Evolutionary conservation across 2,888 invertebrate genomes (phyloP).

Genomic region (Bembecia ichneumoniformis): DNA sequence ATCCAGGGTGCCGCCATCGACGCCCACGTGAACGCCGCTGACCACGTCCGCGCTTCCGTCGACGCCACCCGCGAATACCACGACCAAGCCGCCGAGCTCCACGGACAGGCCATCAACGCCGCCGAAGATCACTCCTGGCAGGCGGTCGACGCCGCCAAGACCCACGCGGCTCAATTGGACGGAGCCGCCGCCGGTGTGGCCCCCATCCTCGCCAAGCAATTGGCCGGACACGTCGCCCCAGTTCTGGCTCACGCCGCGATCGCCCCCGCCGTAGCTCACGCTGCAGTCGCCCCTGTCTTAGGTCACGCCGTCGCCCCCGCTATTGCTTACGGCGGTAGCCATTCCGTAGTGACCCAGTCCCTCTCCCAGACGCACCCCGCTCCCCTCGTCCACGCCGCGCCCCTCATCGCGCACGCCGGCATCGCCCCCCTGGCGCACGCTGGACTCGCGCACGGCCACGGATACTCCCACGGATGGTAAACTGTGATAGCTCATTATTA

Average conservation of each 20-base stretch:
- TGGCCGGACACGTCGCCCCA: slow-evolving; percentile 35
- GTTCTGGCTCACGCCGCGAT: slow-evolving; percentile 13
- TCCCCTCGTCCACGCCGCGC: slow-evolving; percentile 35
- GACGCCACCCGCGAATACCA: slow-evolving; percentile 18
- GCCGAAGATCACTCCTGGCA: slow-evolving; percentile 66
- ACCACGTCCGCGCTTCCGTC: slow-evolving; percentile 59
- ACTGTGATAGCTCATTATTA: slow-evolving; percentile 43
- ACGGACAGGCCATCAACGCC: slow-evolving; percentile 61
- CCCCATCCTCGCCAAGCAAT: slow-evolving; percentile 56
- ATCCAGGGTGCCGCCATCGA: slow-evolving; percentile 58
- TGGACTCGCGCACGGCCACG: slow-evolving; percentile 13
- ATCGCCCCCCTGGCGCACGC: slow-evolving; percentile 12
- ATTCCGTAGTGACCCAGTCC: slow-evolving; percentile 44
- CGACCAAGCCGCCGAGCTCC: slow-evolving; percentile 50
- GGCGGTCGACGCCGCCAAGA: slow-evolving; percentile 58
- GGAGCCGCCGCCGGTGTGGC: slow-evolving; percentile 63
- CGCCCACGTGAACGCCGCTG: slow-evolving; percentile 58
- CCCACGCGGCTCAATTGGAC: slow-evolving; percentile 55
- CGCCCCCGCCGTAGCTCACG: slow-evolving; percentile 13
- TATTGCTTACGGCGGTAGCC: slow-evolving; percentile 23
- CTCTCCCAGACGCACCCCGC: slow-evolving; percentile 55
- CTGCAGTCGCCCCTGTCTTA: slow-evolving; percentile 12
- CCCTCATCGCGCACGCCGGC: slow-evolving; percentile 20
- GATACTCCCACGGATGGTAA: slow-evolving; percentile 50
- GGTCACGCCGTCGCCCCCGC: slow-evolving; percentile 2